Evolutionary conservation across 1,140 invertebrate species (phyloP).

Genomic region (Elysia chlorotica): DNA sequence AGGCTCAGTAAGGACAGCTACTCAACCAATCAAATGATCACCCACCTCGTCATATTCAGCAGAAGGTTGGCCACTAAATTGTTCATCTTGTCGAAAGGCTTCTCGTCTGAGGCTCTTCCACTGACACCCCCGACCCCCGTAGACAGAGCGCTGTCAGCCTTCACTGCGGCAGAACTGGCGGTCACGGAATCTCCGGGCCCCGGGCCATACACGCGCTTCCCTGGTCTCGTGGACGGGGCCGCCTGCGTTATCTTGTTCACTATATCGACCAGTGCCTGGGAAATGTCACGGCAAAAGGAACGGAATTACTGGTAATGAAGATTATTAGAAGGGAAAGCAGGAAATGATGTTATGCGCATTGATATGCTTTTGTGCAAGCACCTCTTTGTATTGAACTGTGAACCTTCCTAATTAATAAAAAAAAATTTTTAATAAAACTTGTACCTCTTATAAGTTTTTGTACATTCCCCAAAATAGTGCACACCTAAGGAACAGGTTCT

Average conservation of each 20-base stretch:
- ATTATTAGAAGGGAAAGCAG: too few species aligned
- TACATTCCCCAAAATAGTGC: too few species aligned
- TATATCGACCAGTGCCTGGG: slow-evolving; percentile 54
- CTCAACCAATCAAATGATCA: slow-evolving; percentile 1
- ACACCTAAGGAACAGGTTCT: too few species aligned
- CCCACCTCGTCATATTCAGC: background rate
- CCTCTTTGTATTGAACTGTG: too few species aligned
- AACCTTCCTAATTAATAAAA: too few species aligned
- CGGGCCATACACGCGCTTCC: slow-evolving; percentile 33
- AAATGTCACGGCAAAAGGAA: too few species aligned
- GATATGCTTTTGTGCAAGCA: too few species aligned
- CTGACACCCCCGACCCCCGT: background rate
- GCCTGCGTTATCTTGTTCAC: slow-evolving; percentile 55
- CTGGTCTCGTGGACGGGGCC: slow-evolving; percentile 41
- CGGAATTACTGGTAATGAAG: too few species aligned
- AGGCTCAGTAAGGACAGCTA: background rate
- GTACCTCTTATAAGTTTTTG: too few species aligned
- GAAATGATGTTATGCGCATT: too few species aligned
- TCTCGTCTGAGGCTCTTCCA: background rate
- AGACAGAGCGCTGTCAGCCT: background rate
- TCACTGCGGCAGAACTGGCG: background rate
- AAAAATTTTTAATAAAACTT: too few species aligned
- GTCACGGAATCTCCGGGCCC: too few species aligned
- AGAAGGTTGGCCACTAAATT: background rate
- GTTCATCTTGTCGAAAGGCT: background rate